Percentiles rank a stretch among this genome's conserved stretches.
phyloP scores from a whole-genome alignment of 2,113 vertebrate genomes.

The Chloropsis cyanopogon region DNA sequence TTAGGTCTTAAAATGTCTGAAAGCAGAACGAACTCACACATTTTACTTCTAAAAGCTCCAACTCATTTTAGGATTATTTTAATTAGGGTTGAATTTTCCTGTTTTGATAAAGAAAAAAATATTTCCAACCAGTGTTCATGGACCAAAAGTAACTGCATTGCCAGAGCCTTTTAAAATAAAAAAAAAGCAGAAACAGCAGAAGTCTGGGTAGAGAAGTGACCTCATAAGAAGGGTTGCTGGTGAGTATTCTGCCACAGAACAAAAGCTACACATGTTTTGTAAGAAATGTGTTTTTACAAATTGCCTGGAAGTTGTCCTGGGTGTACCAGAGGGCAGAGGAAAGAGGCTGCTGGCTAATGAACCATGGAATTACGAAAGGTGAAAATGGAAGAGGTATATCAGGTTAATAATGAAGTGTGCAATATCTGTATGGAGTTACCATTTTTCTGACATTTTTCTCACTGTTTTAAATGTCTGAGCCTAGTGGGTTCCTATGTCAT shows the following conservation, averaged over 20 bases:
- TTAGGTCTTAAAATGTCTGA: conserved; percentile 12
- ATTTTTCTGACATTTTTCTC: not conserved
- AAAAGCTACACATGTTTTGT: not conserved
- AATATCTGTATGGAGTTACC: not conserved
- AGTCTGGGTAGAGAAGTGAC: not conserved
- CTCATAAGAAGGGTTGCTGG: not conserved
- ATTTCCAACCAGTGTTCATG: not conserved
- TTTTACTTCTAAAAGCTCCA: not conserved
- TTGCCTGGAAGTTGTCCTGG: not conserved
- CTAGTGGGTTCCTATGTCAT: not conserved
- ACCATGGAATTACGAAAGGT: not conserved
- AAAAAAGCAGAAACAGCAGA: not conserved
- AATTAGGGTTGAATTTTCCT: not conserved
- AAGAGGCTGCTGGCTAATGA: not conserved
- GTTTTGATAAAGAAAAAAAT: not conserved
- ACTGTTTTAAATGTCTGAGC: not conserved
- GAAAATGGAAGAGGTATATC: not conserved
- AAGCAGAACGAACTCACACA: not conserved
- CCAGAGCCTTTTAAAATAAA: not conserved
- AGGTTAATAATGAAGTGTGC: not conserved
- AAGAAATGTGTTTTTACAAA: not conserved
- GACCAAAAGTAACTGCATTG: not conserved
- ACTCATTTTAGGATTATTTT: not conserved
- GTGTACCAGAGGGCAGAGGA: not conserved
- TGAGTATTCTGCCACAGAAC: not conserved